Evolutionary conservation across 2,113 vertebrate species (phyloP), one percentile per base, ranked within the genome.

Genomic region (Clarias gariepinus): DNA sequence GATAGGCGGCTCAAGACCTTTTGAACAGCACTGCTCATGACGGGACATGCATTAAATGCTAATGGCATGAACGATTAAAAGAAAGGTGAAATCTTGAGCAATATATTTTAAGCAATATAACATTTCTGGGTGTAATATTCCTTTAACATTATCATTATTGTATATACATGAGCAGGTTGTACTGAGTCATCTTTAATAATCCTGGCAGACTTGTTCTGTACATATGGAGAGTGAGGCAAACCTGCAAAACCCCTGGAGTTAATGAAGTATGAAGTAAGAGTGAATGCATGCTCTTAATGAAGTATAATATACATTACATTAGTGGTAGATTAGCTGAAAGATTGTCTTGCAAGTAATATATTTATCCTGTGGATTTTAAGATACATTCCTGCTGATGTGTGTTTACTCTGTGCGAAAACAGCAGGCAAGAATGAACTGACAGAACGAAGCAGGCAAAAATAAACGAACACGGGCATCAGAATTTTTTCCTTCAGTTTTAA

Each of bases 341-440:
- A 88, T 90, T 90, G 89, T 90, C 89, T 88, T 85, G 89, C 89
- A 90, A 81, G 86, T 86, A 55, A 88, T 78, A 85, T 53, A 85
- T 60, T 73, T 68, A 76, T 86, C 68, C 66, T 36, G 84, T 86
- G 15, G 73, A 58, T 55, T 78, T 36, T 66, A 47, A 86, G 60
- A 61, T 69, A 66, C 58, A 61, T 84, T 68, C 64, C n/a, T 36
- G 28, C 12, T 33, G 7, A 58, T 61, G 76, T 85, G 73, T 18
- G 19, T 3, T 71, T 61, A 80, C 69, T 63, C 58, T 82, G 66
- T 79, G 58, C 21, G 28, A 58, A 77, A 77, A 79, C 83, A 79
- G 86, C 55, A 85, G 86, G 79, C 78, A 87, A 81, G 58, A 84
- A 28, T 12, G 13, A n/a, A 86, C 30, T 47, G 83, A 85, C 64